Conservation (phyloP, 2,113 vertebrate genomes). For the Prionailurus viverrinus region DNA sequence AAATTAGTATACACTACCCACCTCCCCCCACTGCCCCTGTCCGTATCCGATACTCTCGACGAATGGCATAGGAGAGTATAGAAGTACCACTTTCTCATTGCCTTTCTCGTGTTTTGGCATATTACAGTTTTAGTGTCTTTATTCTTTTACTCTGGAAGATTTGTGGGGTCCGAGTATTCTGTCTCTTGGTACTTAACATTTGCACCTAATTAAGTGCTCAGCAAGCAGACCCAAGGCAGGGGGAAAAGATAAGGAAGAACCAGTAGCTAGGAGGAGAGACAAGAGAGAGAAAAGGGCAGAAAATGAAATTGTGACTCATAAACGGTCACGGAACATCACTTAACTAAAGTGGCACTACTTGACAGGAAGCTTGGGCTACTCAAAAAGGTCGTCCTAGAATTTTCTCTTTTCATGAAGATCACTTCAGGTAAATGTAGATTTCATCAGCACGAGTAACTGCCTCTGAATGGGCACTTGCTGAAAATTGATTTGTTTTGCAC, state of each 20-base stretch:
- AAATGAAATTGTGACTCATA: not conserved
- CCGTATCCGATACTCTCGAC: not conserved
- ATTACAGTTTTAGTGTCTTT: constrained; percentile 2
- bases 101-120: not conserved
- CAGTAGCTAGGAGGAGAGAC: not conserved
- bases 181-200: constrained; percentile 34
- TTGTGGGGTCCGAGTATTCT: not conserved
- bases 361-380: not conserved
- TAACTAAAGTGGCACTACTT: not conserved
- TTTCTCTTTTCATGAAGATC: constrained; percentile 19
- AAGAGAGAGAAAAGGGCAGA: not conserved
- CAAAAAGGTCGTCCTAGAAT: constrained; percentile 15
- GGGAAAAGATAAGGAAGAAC: not conserved
- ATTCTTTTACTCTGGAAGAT: not conserved
- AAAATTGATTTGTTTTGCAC: constrained; percentile 55
- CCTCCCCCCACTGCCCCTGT: not conserved
- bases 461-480: not conserved
- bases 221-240: not conserved
- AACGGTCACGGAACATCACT: not conserved
- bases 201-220: constrained; percentile 47
- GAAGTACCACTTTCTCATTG: not conserved
- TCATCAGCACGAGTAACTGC: constrained; percentile 16
- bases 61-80: not conserved
- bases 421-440: constrained; percentile 41
- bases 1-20: not conserved